Evolutionary conservation across 2,888 invertebrate genomes (phyloP).

Genomic region (Callyntrura guangdongensis): DNA sequence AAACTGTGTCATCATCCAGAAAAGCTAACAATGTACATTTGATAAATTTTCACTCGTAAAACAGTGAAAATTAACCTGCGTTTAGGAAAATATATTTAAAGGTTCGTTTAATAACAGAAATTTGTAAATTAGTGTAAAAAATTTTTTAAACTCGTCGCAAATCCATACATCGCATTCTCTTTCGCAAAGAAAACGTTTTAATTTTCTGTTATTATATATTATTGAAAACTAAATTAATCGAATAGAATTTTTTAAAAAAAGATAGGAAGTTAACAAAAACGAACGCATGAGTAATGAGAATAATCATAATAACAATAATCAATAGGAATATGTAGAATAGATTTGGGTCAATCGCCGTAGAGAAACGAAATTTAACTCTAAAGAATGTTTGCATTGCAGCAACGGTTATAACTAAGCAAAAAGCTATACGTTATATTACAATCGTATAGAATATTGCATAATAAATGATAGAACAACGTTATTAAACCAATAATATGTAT

Average conservation of each 20-base stretch:
- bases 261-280: too few species aligned
- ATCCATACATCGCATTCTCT: slow-evolving; percentile 62
- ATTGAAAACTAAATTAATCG: too few species aligned
- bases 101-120: not conserved
- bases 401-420: too few species aligned
- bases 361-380: not conserved
- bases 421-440: too few species aligned
- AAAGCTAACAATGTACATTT: slow-evolving; percentile 4
- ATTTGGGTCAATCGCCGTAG: not conserved
- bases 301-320: not conserved
- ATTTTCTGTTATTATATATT: too few species aligned
- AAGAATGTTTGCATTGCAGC: too few species aligned
- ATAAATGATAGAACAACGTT: not conserved
- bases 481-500: not conserved
- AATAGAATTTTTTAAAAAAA: too few species aligned
- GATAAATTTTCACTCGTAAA: slow-evolving; percentile 15
- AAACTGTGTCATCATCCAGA: not conserved
- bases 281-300: not conserved
- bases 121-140: slow-evolving; percentile 30
- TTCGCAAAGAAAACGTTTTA: slow-evolving; percentile 41
- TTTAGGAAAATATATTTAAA: slow-evolving; percentile 43
- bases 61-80: slow-evolving; percentile 64
- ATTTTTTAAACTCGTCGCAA: slow-evolving; percentile 60
- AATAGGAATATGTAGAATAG: not conserved
- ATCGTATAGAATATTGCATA: not conserved